Evolutionary conservation across 2,888 invertebrate species (phyloP), one percentile per base, ranked within the genome.

Genomic region (Chrysomela aeneicollis): DNA sequence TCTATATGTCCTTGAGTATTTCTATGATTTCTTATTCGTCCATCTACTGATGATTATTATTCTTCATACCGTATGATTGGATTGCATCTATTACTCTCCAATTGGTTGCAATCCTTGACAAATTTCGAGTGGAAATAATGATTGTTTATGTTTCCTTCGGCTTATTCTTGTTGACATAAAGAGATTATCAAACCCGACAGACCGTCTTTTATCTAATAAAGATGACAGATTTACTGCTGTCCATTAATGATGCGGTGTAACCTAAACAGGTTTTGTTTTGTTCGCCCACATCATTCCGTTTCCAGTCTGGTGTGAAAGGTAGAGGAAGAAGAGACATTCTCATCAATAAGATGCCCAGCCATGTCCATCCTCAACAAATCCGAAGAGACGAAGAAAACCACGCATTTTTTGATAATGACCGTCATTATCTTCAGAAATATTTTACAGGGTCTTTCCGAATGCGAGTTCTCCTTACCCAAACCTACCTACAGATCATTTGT

Each of bases 191-290:
- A 74, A 74, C 72, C 64, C 70, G 70, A 69, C 71, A 68, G 62
- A 66, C 74, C 71, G 71, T 64, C 66, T 74, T 75, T 77, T 77
- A 77, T 77, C 76, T 75, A 77, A 76, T 75, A 76, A 76, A 78
- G 74, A 76, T 76, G 78, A 78, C 78, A 78, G 77, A 78, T 78
- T 78, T 78, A 78, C 75, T 74, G 74, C 74, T 72, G 69, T 76
- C 76, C 76, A 75, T 75, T 76, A 77, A 76, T 72, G 76, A 73
- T 74, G 72, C 71, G 68, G 68, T 64, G 67, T 73, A 74, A 72
- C 71, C 68, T 70, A 26, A 76, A 76, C 77, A 74, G 77, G 77
- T 77, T 76, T 76, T 73, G 68, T 73, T 73, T 70, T 69, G 53
- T 42, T 64, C 76, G 75, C 77, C 77, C 75, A 76, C 76, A 57